Conservation (phyloP, 2,113 vertebrate genomes). For the Hydrolagus affinis region DNA sequence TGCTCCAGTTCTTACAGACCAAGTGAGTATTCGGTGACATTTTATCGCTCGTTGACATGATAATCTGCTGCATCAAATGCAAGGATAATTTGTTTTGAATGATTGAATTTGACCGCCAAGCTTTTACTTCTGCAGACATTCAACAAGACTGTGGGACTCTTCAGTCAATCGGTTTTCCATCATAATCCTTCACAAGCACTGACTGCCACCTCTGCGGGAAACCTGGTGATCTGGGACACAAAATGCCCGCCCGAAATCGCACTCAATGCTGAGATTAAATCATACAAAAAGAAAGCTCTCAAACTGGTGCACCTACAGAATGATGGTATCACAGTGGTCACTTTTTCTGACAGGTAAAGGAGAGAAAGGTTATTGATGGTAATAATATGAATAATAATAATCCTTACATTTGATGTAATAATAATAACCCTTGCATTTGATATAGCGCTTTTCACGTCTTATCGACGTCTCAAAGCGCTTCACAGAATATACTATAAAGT, state of each 20-base stretch:
- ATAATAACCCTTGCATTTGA: too few relatives aligned
- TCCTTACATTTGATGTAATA: too few relatives aligned
- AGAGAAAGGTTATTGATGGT: not conserved
- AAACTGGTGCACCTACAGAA: slow-evolving; percentile 63
- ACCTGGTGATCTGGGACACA: slow-evolving; percentile 67
- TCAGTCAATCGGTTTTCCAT: slow-evolving; percentile 72
- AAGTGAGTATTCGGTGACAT: slow-evolving; percentile 5
- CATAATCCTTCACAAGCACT: slow-evolving; percentile 52
- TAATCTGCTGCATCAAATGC: too few relatives aligned
- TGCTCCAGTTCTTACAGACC: slow-evolving; percentile 15
- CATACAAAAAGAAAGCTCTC: slow-evolving; percentile 39
- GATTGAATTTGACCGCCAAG: not conserved
- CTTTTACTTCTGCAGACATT: slow-evolving; percentile 49
- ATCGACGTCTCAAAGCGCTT: too few relatives aligned
- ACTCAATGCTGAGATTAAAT: not conserved
- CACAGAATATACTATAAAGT: too few relatives aligned
- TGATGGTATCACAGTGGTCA: slow-evolving; percentile 65
- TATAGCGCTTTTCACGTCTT: too few relatives aligned
- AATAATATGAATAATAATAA: not conserved
- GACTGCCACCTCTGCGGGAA: slow-evolving; percentile 57
- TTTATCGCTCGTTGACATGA: not conserved
- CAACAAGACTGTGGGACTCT: slow-evolving; percentile 50
- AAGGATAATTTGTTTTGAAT: too few relatives aligned
- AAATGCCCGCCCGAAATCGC: not conserved
- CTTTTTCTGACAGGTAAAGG: slow-evolving; percentile 59